Conservation (phyloP, 2,797 vertebrate genomes). For the Sparus aurata region DNA sequence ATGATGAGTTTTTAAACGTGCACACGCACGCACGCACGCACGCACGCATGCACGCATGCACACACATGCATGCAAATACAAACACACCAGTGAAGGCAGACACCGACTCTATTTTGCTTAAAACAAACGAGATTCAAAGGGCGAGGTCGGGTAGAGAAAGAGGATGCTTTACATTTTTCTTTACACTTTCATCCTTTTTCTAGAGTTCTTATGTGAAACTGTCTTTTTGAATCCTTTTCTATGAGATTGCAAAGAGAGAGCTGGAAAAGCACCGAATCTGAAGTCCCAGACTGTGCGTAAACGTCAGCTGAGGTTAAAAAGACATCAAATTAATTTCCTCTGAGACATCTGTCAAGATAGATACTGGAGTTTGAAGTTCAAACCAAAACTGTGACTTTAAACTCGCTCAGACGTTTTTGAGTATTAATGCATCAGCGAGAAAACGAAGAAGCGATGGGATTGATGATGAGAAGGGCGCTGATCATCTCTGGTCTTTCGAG, state of each 20-base stretch:
- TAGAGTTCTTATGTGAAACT: neutral
- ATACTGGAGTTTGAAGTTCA: slow-evolving; percentile 6
- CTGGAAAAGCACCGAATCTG: neutral
- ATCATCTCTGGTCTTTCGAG: slow-evolving; percentile 21
- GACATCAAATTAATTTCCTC: slow-evolving; percentile 2
- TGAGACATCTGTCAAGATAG: neutral
- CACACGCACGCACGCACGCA: slow-evolving; percentile 2
- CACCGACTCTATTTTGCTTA: neutral
- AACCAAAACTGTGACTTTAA: slow-evolving; percentile 26
- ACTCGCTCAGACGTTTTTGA: neutral
- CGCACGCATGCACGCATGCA: neutral
- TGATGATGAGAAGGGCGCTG: slow-evolving; percentile 10
- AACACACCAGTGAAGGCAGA: neutral
- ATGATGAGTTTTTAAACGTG: slow-evolving; percentile 53
- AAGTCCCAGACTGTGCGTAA: neutral
- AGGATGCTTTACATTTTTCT: neutral
- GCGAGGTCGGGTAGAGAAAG: neutral
- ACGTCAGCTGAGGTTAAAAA: slow-evolving; percentile 23
- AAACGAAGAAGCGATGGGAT: slow-evolving; percentile 3
- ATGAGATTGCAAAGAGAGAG: neutral
- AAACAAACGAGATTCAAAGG: slow-evolving; percentile 19
- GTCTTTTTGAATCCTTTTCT: slow-evolving; percentile 32
- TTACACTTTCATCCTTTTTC: neutral
- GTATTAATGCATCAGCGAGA: slow-evolving; percentile 15
- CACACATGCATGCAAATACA: slow-evolving; percentile 13